These are phyloP conservation scores for Hormaphis cornu DNA, from an alignment of 1,140 invertebrate genomes.

Conservation along the genomic window DNA sequence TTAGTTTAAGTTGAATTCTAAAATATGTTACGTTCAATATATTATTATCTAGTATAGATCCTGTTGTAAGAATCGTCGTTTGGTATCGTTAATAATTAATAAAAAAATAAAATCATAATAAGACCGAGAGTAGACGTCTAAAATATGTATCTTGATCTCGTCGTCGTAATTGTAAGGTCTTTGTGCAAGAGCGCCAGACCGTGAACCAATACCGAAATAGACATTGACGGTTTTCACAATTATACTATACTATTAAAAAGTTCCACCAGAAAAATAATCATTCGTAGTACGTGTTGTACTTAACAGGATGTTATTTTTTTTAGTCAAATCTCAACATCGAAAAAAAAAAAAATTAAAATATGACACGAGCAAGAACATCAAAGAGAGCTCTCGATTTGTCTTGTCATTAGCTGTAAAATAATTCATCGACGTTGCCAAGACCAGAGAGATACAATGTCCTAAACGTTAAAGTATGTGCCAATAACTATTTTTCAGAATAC, in stretches of 20 bases:
- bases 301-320: neutral
- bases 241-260: neutral
- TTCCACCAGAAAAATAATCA: neutral
- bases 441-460: neutral
- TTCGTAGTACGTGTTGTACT: too few species aligned
- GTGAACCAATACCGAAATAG: conserved; percentile 11
- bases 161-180: neutral
- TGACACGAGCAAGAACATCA: neutral
- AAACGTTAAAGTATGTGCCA: conserved; percentile 18
- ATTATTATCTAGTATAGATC: too few species aligned
- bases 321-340: neutral
- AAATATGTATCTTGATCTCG: too few species aligned
- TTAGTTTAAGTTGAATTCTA: too few species aligned
- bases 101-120: too few species aligned
- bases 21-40: too few species aligned
- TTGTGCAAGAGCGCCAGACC: conserved; percentile 5
- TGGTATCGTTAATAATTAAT: too few species aligned
- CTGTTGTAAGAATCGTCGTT: too few species aligned
- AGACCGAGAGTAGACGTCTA: too few species aligned
- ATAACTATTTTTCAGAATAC: too few species aligned
- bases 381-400: neutral
- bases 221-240: neutral
- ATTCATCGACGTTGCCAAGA: conserved; percentile 1
- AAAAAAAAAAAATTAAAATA: neutral
- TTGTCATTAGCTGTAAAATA: conserved; percentile 1